Base-by-base conservation (phyloP, 2,888 invertebrate species). In the Sarcophaga caerulescens region DNA sequence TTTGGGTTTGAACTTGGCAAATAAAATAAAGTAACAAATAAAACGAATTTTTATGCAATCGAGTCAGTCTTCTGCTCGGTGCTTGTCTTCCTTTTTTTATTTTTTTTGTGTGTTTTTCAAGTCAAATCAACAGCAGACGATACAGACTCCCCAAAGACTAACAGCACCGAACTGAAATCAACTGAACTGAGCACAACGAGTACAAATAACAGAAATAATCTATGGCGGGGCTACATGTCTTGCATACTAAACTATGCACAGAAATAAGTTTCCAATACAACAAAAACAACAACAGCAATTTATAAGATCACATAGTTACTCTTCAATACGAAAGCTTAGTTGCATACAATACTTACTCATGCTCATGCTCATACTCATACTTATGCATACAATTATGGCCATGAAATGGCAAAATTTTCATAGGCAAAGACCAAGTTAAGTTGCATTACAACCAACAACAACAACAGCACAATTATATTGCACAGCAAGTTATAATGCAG, bases 11-110 rank as follows among this genome's bases (percentile, higher is more conserved):
- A 74, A 78, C 77, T 83, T 81, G 81, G 60, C 84, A 84, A 80
- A 84, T 80, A 80, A 76, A 80, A 84, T 80, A n/a, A 75, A 78
- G 78, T 81, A 86, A 86, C 78, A 84, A 86, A 84, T 84, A 84
- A 78, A 71, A 65, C 47, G 71, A 71, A 84, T 78, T 77, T 71
- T 35, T 35, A 35, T 84, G 74, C 77, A 75, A 84, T 78, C 70
- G 77, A 35, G 10, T 10, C 35, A 10, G 35, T 35, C 35, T 35
- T 35, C 10, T 35, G 35, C 35, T 35, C 0, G 8, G 52, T 52
- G 4, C 14, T 17, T 1, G 12, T 52, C 17, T 14, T 52, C 0
- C 5, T 14, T 52, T 52, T 52, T 52, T 47, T 1, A 3, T n/a
- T n/a, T n/a, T n/a, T n/a, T n/a, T n/a, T 10, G 47, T 47, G 3